Conservation (phyloP, 2,888 invertebrate species). For the Chymomyza amoena region DNA sequence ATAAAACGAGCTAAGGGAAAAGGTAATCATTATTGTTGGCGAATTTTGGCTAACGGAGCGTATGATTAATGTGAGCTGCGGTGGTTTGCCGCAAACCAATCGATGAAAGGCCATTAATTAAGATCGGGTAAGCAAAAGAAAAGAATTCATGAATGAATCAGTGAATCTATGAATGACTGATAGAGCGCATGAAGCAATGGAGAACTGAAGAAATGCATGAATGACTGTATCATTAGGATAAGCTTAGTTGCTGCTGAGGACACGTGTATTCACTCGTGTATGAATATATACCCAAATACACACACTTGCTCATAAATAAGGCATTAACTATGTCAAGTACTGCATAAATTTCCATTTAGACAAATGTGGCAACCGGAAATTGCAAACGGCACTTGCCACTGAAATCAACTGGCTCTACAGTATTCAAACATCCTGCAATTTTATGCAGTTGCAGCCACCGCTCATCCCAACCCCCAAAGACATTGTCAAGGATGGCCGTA, state of each 20-base stretch:
- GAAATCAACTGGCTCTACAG: conserved; percentile 27
- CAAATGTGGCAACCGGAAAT: conserved; percentile 68
- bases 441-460: background rate
- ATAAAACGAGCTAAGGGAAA: background rate
- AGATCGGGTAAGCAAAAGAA: background rate
- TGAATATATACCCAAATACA: background rate
- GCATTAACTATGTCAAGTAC: conserved; percentile 40
- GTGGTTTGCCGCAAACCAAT: background rate
- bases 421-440: conserved; percentile 44
- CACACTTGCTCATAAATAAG: conserved; percentile 44
- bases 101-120: background rate
- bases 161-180: background rate
- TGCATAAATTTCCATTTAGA: conserved; percentile 68
- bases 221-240: conserved; percentile 56
- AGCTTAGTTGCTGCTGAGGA: background rate
- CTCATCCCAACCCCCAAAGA: background rate
- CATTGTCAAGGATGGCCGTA: background rate
- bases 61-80: conserved; percentile 54
- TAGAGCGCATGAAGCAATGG: conserved; percentile 21
- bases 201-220: conserved; percentile 49
- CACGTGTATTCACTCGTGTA: background rate
- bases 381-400: conserved; percentile 55
- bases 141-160: conserved; percentile 51
- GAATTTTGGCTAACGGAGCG: conserved; percentile 35
- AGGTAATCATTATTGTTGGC: background rate